These are phyloP conservation scores for Habrosyne pyritoides DNA, from an alignment of 2,888 invertebrate species.

Conservation along the genomic window DNA sequence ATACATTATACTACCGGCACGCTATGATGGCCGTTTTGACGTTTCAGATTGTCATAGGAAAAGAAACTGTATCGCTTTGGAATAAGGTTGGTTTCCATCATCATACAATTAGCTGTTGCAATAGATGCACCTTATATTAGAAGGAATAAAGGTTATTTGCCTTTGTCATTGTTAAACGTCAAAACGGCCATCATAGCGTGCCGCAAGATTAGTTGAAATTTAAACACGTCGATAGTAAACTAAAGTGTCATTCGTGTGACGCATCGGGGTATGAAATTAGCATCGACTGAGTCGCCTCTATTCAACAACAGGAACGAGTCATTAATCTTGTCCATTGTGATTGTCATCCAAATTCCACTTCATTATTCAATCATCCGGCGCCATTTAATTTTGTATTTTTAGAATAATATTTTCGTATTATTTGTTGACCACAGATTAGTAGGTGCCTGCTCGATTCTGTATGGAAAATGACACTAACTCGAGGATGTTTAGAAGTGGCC, in stretches of 20 bases:
- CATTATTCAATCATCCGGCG: slow-evolving; percentile 59
- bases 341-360: slow-evolving; percentile 58
- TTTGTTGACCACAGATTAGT: not conserved
- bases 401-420: slow-evolving; percentile 8
- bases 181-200: too few relatives aligned
- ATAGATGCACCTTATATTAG: too few relatives aligned
- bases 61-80: too few relatives aligned
- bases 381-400: slow-evolving; percentile 34
- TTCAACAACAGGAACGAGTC: slow-evolving; percentile 52
- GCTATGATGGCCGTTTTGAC: too few relatives aligned
- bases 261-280: slow-evolving; percentile 50
- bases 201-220: not conserved
- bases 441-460: not conserved
- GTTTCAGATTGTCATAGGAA: too few relatives aligned
- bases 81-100: too few relatives aligned
- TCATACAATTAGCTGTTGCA: too few relatives aligned
- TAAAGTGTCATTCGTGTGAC: slow-evolving; percentile 43
- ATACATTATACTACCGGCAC: too few relatives aligned
- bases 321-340: slow-evolving; percentile 69
- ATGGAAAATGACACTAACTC: too few relatives aligned
- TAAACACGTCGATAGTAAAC: slow-evolving; percentile 42
- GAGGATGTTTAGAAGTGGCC: too few relatives aligned
- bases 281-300: slow-evolving; percentile 55
- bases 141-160: too few relatives aligned
- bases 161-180: too few relatives aligned